These are phyloP conservation scores for Cuniculus paca DNA, from an alignment of 2,797 vertebrate species.

Conservation along the genomic window DNA sequence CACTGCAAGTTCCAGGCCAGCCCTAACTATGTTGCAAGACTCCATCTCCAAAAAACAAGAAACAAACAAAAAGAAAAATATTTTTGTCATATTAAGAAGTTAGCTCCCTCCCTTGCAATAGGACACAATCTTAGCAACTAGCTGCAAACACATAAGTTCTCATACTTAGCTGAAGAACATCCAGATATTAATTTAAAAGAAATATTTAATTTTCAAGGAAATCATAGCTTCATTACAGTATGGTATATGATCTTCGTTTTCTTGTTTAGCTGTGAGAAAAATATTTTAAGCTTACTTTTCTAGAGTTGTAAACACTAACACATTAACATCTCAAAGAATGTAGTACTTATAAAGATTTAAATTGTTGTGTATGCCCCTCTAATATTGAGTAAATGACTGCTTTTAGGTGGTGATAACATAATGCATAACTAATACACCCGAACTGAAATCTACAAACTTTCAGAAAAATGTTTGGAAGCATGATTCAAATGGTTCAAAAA, in stretches of 20 bases:
- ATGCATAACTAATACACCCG: background rate
- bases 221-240: background rate
- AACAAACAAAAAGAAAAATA: background rate
- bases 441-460: background rate
- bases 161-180: background rate
- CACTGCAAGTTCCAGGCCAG: background rate
- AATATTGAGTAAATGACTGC: background rate
- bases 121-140: background rate
- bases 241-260: background rate
- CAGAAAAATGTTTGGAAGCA: background rate
- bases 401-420: background rate
- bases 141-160: background rate
- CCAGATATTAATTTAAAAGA: constrained; percentile 8
- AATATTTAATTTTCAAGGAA: background rate
- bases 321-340: background rate
- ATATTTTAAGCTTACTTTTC: background rate
- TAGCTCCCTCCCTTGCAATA: background rate
- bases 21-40: background rate
- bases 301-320: background rate
- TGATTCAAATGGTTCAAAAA: background rate
- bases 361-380: background rate
- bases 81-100: background rate
- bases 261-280: background rate
- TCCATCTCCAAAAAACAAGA: background rate
- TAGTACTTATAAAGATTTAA: background rate